Evolutionary conservation across 2,888 invertebrate species (phyloP), one percentile per base, ranked within the genome.

Genomic region (Drosophila lacicola): DNA sequence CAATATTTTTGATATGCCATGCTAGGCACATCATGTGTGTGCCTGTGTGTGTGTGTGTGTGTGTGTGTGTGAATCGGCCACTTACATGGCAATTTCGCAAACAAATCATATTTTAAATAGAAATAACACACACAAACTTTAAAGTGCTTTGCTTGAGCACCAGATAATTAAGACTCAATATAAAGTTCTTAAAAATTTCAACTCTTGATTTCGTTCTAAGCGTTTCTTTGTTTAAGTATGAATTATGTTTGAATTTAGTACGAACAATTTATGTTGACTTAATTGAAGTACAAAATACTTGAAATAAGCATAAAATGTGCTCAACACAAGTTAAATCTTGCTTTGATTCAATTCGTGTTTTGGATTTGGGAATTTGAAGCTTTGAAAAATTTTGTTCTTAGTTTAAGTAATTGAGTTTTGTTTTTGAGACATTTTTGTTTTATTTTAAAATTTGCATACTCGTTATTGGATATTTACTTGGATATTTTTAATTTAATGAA

Each of bases 1-100:
- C 87, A 82, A 82, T 87, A 82, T 82, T 81, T 87, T 84, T 82
- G 68, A 84, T 81, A 81, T 81, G 68, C 49, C 60, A 54, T 68
- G 80, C 71, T 65, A 72, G 64, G 60, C 67, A 66, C 57, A 47
- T 17, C 70, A 13, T 44, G 19, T 8, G 41, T 41, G 17, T 14
- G 36, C 14, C 45, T 53, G 57, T 34, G 29, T 53, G 33, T 13
- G 14, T 17, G 9, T 41, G 41, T 36, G 53, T 42, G 14, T 56
- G 34, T 39, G 3, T 39, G n/a, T 29, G 37, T 14, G 36, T 21
- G 49, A 44, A 33, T 61, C 46, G 56, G 17, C 66, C 65, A 86
- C 79, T 80, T 79, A 72, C 44, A 64, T 65, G 57, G 42, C 71
- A 74, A 80, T 78, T 69, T 78, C 19, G 58, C 68, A 60, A 60